Evolutionary conservation across 2,888 invertebrate genomes (phyloP), one percentile per base, ranked within the genome.

Genomic region (Macroteleia sp.): DNA sequence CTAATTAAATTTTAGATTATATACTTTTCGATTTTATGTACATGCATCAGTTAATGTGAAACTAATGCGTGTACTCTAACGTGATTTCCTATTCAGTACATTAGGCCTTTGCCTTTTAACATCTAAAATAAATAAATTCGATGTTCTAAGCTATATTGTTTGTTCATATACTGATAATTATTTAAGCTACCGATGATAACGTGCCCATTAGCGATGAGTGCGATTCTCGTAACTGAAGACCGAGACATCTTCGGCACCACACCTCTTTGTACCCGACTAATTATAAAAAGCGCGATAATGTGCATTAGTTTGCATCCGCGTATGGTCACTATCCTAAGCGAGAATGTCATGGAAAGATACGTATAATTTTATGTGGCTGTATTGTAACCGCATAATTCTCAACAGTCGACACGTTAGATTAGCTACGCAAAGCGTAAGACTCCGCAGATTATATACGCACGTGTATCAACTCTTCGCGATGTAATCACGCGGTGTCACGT

Each of bases 401-500:
- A 36, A 64, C 57, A 16, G 17, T 42, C 32, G 50, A 57, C 66
- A 52, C 42, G 42, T 50, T 54, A 66, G 66, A 74, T 74, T 64
- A 66, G 66, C 64, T 44, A 66, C 59, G 73, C 64, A 42, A 50
- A 64, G 66, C 66, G 41, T 44, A 25, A 25, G 19, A 46, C 46
- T 46, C 17, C 10, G 39, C n/a, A 16, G 75, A 71, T 71, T 48
- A 71, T 71, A 14, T 48, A 59, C 61, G 61, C 61, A 28, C 52
- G 59, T 61, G 61, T 70, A 64, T 64, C 50, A 54, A 41, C 57
- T 42, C 39, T 16, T 39, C 16, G 67, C 66, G 52, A 59, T 74
- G 59, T 39, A 74, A 74, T 74, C 74, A 54, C 44, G 44, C 30
- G 25, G 59, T 67, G 74, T 67, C 74, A 39, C 52, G 66, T 67